Conservation (phyloP, 2,113 vertebrate genomes). For the Phalacrocorax aristotelis region DNA sequence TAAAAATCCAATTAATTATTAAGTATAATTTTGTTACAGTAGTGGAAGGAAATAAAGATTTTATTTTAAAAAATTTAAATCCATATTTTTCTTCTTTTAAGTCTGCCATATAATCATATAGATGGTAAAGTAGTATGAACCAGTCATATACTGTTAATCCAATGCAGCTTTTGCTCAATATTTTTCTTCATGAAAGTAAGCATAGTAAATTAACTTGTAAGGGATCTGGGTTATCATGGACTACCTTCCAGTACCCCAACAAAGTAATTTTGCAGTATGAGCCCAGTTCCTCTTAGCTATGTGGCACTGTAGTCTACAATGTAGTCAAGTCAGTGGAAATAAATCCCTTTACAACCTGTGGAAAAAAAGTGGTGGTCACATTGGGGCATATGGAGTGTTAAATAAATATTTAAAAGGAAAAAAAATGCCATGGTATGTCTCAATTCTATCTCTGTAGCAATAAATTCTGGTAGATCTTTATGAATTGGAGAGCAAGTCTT, state of each 20-base stretch:
- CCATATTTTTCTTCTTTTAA: not conserved
- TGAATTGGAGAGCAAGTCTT: too few relatives aligned
- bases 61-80: not conserved
- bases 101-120: not conserved
- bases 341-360: not conserved
- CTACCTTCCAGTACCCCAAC: not conserved
- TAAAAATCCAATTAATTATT: not conserved
- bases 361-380: not conserved
- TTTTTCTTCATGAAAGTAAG: not conserved
- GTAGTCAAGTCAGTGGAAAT: not conserved
- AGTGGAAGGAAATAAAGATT: not conserved
- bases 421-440: not conserved
- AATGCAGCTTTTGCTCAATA: not conserved
- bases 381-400: not conserved
- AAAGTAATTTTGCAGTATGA: not conserved
- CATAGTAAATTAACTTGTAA: not conserved
- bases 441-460: not conserved
- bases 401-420: not conserved
- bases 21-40: not conserved
- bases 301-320: not conserved
- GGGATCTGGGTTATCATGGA: not conserved
- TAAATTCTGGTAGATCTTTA: not conserved
- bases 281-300: not conserved
- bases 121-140: not conserved
- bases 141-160: not conserved